A percentile compares a stretch with the other conserved stretches of the same genome.
Conservation (phyloP, 2,888 invertebrate genomes). For the Rotaria socialis region DNA sequence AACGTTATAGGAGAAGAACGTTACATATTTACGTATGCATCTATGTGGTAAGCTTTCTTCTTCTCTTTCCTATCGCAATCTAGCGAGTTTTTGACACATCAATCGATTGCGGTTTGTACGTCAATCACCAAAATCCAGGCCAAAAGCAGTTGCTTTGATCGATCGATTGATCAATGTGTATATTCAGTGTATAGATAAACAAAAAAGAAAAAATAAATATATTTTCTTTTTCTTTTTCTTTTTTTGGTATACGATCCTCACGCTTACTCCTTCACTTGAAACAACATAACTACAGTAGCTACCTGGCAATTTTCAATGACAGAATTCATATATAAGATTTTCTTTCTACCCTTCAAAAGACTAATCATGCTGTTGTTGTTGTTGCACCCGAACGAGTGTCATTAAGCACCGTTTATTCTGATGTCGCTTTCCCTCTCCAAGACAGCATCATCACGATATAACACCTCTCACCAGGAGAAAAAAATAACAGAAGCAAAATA, state of each 20-base stretch:
- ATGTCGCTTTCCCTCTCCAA: neutral
- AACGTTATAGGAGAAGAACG: neutral
- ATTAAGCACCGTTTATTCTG: neutral
- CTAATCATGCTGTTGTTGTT: neutral
- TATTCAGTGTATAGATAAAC: neutral
- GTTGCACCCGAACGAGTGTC: conserved; percentile 2
- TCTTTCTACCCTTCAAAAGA: neutral
- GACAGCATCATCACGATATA: neutral
- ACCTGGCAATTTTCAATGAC: neutral
- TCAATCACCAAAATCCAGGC: neutral
- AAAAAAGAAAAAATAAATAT: neutral
- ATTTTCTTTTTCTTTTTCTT: neutral
- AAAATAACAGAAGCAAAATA: conserved; percentile 5
- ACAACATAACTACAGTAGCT: neutral
- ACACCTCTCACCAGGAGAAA: neutral
- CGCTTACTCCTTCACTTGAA: neutral
- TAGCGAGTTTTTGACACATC: neutral
- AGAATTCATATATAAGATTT: neutral
- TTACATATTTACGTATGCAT: neutral
- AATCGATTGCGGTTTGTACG: neutral
- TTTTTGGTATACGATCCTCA: neutral
- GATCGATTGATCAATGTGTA: neutral
- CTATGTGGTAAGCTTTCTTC: neutral
- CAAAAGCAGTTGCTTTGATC: neutral
- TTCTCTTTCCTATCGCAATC: neutral